Percentiles rank a stretch among this genome's conserved stretches.
These are phyloP conservation scores for Thyatira batis DNA, from an alignment of 2,888 invertebrate genomes.

Conservation along the genomic window DNA sequence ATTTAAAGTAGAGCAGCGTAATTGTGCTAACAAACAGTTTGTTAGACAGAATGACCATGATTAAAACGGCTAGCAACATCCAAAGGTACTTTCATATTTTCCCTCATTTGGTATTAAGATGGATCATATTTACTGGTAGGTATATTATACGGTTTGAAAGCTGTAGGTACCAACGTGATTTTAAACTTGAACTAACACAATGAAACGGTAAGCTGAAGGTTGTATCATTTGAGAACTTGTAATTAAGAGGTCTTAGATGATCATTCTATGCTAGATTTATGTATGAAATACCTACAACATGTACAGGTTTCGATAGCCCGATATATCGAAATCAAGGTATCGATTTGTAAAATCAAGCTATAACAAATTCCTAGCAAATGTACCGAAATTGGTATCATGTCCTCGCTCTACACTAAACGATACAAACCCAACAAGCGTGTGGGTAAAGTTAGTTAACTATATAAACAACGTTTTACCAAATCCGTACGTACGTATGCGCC, in stretches of 20 bases:
- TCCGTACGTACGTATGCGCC: constrained; percentile 1
- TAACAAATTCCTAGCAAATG: not conserved
- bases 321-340: no score
- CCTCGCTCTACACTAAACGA: not conserved
- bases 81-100: not conserved
- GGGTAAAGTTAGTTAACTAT: not conserved
- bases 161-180: not conserved
- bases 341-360: no score
- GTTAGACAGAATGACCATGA: no score
- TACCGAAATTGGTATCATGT: not conserved
- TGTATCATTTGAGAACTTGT: no score
- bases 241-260: no score
- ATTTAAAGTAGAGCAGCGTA: no score
- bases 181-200: not conserved
- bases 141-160: not conserved
- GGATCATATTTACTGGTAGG: not conserved
- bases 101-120: not conserved
- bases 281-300: no score
- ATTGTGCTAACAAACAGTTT: no score
- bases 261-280: no score
- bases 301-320: no score
- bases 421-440: not conserved
- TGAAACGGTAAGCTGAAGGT: not conserved
- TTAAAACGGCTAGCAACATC: not conserved
- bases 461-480: constrained; percentile 3